phyloP scores from a whole-genome alignment of 2,113 vertebrate species.

The Octodon degus region DNA sequence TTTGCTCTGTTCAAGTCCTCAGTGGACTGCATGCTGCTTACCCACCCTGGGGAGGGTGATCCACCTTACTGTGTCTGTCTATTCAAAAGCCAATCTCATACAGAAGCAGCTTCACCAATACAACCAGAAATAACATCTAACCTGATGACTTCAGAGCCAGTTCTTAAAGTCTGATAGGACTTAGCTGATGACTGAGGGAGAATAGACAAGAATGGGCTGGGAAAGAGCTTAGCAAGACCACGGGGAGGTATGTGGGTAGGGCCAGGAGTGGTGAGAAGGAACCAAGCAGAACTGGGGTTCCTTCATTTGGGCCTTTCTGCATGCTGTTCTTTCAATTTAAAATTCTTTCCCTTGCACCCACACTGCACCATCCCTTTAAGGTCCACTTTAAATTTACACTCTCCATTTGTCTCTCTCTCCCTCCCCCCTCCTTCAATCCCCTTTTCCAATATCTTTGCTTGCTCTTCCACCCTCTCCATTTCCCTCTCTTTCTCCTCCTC shows the following conservation, averaged over 20 bases:
- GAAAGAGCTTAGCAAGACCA: background rate
- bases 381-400: constrained; percentile 39
- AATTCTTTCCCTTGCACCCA: background rate
- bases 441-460: background rate
- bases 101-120: background rate
- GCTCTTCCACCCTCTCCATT: no score
- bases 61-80: background rate
- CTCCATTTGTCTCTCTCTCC: background rate
- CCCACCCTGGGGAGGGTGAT: background rate
- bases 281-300: background rate
- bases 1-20: background rate
- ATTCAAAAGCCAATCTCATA: background rate
- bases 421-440: background rate
- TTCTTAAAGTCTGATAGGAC: constrained; percentile 5
- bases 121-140: background rate
- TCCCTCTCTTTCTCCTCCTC: background rate
- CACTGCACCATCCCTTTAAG: background rate
- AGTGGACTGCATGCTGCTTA: background rate
- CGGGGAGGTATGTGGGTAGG: background rate
- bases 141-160: background rate
- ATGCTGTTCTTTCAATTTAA: background rate
- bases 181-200: background rate
- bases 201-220: background rate
- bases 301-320: background rate
- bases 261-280: background rate